phyloP scores from a whole-genome alignment of 2,888 invertebrate genomes.

The Ichneumoninae sp. region DNA sequence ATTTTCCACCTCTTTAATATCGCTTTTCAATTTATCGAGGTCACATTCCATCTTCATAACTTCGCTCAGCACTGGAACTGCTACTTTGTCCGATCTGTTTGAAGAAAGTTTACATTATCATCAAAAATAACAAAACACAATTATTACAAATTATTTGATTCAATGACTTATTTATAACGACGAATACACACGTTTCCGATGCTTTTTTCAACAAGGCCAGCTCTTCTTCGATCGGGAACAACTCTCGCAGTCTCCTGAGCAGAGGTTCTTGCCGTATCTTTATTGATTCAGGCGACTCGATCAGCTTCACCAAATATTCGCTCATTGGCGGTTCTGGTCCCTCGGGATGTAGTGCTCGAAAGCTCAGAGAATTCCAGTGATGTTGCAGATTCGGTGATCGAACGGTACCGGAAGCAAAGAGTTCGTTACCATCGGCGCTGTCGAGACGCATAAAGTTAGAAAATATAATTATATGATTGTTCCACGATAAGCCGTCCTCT shows the following conservation, averaged over 20 bases:
- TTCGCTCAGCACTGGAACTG: constrained; percentile 2
- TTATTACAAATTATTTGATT: not conserved
- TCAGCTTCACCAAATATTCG: constrained; percentile 68
- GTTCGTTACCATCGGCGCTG: constrained; percentile 45
- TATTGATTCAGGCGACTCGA: constrained; percentile 67
- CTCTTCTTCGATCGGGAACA: constrained; percentile 68
- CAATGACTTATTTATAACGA: not conserved
- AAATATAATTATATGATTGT: not conserved
- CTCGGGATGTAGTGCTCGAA: constrained; percentile 75
- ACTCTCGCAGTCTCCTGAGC: constrained; percentile 62
- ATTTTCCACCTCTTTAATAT: not conserved
- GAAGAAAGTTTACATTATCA: not conserved
- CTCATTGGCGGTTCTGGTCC: constrained; percentile 71
- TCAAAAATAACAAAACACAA: not conserved
- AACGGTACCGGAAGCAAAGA: constrained; percentile 70
- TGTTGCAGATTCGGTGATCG: constrained; percentile 73
- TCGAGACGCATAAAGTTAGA: not conserved
- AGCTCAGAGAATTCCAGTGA: constrained; percentile 72
- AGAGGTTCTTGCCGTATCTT: constrained; percentile 55
- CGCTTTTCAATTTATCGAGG: not conserved
- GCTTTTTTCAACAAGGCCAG: not conserved
- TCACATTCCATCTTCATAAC: constrained; percentile 18
- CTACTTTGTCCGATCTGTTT: not conserved
- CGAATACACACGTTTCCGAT: constrained; percentile 31
- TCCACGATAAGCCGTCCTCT: not conserved